Evolutionary conservation across 1,140 invertebrate genomes (phyloP).

Genomic region (Drosophila ananassae): DNA sequence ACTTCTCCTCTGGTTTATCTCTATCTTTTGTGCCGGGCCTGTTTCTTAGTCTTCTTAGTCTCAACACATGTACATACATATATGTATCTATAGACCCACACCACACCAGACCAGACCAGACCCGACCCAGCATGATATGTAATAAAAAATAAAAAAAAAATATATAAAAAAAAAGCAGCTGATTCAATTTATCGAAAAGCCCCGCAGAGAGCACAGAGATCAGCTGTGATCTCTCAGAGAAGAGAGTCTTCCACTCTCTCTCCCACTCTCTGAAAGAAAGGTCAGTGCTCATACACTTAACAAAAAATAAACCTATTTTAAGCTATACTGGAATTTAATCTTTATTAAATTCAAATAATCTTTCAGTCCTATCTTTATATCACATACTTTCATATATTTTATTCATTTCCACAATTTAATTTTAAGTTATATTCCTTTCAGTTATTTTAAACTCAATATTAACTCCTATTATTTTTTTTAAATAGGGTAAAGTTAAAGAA

Average conservation of each 20-base stretch:
- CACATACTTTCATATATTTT: no score
- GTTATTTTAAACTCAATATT: no score
- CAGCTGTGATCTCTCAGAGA: constrained; percentile 23
- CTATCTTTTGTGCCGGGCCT: constrained; percentile 9
- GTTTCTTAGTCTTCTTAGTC: background rate
- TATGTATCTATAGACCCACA: background rate
- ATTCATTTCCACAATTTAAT: no score
- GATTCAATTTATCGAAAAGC: constrained; percentile 39
- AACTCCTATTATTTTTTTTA: no score
- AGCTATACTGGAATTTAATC: no score
- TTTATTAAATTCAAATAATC: no score
- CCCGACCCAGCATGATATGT: constrained; percentile 13
- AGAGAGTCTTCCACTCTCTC: no score
- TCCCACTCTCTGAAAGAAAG: no score
- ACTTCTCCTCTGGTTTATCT: constrained; percentile 14
- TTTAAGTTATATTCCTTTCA: no score
- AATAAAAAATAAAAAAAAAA: constrained; percentile 36
- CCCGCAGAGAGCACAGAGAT: constrained; percentile 8
- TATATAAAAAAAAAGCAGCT: constrained; percentile 34
- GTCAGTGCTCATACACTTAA: background rate
- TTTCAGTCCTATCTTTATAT: no score
- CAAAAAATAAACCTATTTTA: no score
- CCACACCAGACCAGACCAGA: background rate
- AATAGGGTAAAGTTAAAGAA: no score
- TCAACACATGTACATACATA: background rate